A percentile compares a stretch with the other conserved stretches of the same genome.
phyloP scores from a whole-genome alignment of 2,797 vertebrate species.

The Chelon auratus region DNA sequence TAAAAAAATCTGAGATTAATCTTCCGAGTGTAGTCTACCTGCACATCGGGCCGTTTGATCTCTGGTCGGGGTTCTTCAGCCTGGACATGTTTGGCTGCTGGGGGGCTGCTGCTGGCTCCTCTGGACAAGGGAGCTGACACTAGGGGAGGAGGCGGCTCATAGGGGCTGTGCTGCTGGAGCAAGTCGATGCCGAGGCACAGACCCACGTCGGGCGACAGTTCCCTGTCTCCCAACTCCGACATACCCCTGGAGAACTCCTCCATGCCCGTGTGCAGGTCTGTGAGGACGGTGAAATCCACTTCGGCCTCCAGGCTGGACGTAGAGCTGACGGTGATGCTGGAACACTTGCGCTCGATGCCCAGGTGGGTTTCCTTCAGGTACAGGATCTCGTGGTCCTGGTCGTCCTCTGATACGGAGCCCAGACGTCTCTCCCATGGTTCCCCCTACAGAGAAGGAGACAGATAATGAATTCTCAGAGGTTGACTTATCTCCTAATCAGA shows the following conservation, averaged over 20 bases:
- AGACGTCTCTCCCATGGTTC: conserved; percentile 89
- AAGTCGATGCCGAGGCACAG: conserved; percentile 87
- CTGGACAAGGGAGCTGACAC: conserved; percentile 56
- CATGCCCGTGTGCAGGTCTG: conserved; percentile 95
- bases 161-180: conserved; percentile 75
- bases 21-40: conserved; percentile 53
- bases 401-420: conserved; percentile 90
- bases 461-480: background rate
- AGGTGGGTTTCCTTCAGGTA: conserved; percentile 96
- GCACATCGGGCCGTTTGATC: conserved; percentile 71
- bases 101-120: conserved; percentile 72
- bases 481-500: background rate
- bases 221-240: conserved; percentile 83
- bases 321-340: conserved; percentile 97
- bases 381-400: conserved; percentile 91
- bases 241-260: conserved; percentile 95
- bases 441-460: conserved; percentile 75
- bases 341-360: conserved; percentile 96
- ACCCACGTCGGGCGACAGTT: conserved; percentile 90
- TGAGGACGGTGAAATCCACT: conserved; percentile 97
- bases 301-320: conserved; percentile 97
- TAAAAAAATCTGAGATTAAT: background rate
- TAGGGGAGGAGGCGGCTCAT: conserved; percentile 62
- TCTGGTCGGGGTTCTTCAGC: conserved; percentile 72
- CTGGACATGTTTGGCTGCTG: conserved; percentile 66